These are phyloP conservation scores for Ploceus nigricollis DNA, from an alignment of 2,113 vertebrate genomes.

Conservation along the genomic window DNA sequence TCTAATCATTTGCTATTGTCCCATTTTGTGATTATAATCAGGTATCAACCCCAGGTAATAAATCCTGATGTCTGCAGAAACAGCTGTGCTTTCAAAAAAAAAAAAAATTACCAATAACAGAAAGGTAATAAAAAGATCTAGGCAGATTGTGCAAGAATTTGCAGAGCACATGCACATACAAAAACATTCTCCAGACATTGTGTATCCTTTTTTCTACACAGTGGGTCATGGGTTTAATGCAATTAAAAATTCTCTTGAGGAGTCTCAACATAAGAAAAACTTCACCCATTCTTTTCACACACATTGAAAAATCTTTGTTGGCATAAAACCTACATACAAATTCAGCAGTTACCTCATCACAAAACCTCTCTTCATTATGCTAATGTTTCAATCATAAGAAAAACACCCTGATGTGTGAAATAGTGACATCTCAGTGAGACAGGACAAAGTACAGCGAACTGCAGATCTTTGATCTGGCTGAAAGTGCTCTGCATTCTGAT, in stretches of 20 bases:
- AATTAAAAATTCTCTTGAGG: neutral
- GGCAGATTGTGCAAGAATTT: neutral
- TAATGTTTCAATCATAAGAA: conserved; percentile 16
- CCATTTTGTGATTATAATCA: neutral
- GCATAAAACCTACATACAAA: neutral
- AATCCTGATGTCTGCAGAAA: neutral
- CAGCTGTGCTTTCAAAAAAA: neutral
- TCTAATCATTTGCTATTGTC: neutral
- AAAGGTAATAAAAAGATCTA: neutral
- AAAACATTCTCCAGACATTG: neutral
- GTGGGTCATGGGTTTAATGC: neutral
- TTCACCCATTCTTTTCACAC: neutral
- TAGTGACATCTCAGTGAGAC: conserved; percentile 23
- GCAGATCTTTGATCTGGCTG: conserved; percentile 34
- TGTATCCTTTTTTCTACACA: neutral
- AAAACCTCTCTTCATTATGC: conserved; percentile 14
- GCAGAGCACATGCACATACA: neutral
- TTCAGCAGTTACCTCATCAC: conserved; percentile 7
- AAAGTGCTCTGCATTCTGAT: conserved; percentile 51
- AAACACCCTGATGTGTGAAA: conserved; percentile 28
- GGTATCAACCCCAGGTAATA: neutral
- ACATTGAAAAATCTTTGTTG: neutral
- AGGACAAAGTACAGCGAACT: conserved; percentile 25
- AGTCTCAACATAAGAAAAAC: neutral
- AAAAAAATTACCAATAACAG: neutral